These are phyloP conservation scores for Hipposideros larvatus DNA, from an alignment of 2,797 vertebrate genomes.

Conservation along the genomic window DNA sequence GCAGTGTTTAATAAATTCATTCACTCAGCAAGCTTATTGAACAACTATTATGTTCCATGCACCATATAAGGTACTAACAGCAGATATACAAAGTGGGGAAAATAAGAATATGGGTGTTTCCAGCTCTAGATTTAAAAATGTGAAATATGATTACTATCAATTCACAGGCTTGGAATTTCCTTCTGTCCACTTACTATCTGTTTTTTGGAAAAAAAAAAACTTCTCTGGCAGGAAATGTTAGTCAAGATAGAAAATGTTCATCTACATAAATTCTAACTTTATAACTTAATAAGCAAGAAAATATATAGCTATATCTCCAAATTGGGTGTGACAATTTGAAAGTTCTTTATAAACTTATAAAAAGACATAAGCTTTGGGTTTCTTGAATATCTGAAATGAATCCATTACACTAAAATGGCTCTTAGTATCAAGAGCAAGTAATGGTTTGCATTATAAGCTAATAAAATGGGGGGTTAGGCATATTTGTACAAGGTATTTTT, in stretches of 20 bases:
- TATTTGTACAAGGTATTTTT: constrained; percentile 67
- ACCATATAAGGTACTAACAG: background rate
- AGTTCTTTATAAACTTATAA: constrained; percentile 51
- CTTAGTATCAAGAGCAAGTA: constrained; percentile 55
- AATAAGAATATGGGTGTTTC: background rate
- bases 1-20: constrained; percentile 30
- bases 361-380: constrained; percentile 31
- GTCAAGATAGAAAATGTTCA: constrained; percentile 44
- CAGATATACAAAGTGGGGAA: background rate
- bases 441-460: constrained; percentile 74
- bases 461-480: constrained; percentile 62
- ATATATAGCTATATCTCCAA: background rate
- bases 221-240: background rate
- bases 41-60: background rate
- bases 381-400: constrained; percentile 64
- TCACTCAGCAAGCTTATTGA: constrained; percentile 46
- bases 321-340: constrained; percentile 17
- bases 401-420: constrained; percentile 68
- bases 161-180: constrained; percentile 8
- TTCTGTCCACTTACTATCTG: background rate
- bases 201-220: constrained; percentile 1
- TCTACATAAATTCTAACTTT: constrained; percentile 40
- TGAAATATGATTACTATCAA: constrained; percentile 7
- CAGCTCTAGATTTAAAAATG: constrained; percentile 42
- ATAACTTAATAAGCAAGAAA: constrained; percentile 60